Base-by-base conservation (phyloP, 2,113 vertebrate genomes). In the Catharus fuscescens region DNA sequence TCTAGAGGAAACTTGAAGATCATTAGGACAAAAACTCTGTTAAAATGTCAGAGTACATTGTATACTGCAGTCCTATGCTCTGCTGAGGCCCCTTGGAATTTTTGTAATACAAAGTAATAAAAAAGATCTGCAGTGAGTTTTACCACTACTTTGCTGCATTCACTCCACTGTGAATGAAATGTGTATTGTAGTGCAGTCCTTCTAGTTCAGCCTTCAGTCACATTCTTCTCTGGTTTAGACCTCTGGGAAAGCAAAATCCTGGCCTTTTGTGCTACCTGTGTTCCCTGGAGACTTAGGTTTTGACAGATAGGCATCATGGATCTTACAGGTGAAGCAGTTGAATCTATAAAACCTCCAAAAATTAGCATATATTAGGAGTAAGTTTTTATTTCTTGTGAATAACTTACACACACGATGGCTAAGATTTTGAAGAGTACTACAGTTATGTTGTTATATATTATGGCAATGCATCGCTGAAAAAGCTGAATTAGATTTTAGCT, bases 41-140 rank as follows among this genome's bases (percentile, higher is more conserved):
- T 94, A 66, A 91, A 95, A 77, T 94, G 67, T 83, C 64, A 80
- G 74, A 90, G 64, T 90, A 44, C 60, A 40, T 42, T 88, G 82
- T 77, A 50, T 82, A 60, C 76, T 90, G 79, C 92, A 88, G 81
- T 54, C 71, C 36, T 92, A 47, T 90, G 60, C 24, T 87, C 82
- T 95, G 56, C 80, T 80, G 90, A 36, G 69, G 32, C 69, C 84
- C 92, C 60, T 78, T 95, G 88, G 79, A 91, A 71, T 80, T 93
- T 91, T 72, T 71, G 44, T 88, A 79, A 80, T 56, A 61, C 60
- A 71, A 84, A 90, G 69, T 70, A 90, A 90, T 93, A 78, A 60
- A 83, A 93, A 66, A 71, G 32, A 80, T 86, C 92, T 80, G 80
- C 69, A 80, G 80, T 88, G 74, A 50, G 25, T 61, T 92, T 86